Percentiles rank a stretch among this genome's conserved stretches.
These are phyloP conservation scores for Hyphantria cunea DNA, from an alignment of 1,140 invertebrate species.

Conservation along the genomic window DNA sequence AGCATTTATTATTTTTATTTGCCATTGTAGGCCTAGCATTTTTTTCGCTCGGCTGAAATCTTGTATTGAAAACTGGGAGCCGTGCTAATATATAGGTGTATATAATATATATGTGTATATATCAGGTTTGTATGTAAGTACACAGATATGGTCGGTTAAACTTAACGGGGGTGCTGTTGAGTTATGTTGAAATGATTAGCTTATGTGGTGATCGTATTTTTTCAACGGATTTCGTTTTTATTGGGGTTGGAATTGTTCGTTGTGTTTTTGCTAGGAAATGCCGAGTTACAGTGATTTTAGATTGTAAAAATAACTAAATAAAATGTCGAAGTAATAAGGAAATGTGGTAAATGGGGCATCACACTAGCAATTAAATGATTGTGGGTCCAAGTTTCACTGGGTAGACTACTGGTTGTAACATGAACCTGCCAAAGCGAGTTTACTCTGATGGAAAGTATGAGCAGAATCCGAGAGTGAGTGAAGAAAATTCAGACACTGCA, in stretches of 20 bases:
- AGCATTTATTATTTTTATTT: slow-evolving; percentile 29
- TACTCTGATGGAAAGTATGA: no score
- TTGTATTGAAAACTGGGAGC: slow-evolving; percentile 25
- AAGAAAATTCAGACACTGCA: no score
- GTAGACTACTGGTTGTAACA: no score
- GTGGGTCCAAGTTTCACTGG: no score
- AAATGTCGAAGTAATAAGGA: no score
- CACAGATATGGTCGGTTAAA: not conserved
- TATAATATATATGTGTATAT: slow-evolving; percentile 3
- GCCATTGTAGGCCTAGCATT: slow-evolving; percentile 18
- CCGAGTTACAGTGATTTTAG: no score
- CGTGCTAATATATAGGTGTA: slow-evolving; percentile 9
- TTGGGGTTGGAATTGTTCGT: not conserved
- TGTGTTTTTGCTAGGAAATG: not conserved
- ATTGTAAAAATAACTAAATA: no score
- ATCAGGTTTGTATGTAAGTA: not conserved
- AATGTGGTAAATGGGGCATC: no score
- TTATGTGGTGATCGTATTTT: not conserved
- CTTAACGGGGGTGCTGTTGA: not conserved
- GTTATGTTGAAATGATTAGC: not conserved
- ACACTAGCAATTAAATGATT: no score
- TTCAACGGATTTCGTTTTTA: not conserved
- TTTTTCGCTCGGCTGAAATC: slow-evolving; percentile 18
- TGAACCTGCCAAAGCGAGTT: no score
- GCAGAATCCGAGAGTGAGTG: no score